Conservation (phyloP, 2,888 invertebrate species). For the Hesperia comma region DNA sequence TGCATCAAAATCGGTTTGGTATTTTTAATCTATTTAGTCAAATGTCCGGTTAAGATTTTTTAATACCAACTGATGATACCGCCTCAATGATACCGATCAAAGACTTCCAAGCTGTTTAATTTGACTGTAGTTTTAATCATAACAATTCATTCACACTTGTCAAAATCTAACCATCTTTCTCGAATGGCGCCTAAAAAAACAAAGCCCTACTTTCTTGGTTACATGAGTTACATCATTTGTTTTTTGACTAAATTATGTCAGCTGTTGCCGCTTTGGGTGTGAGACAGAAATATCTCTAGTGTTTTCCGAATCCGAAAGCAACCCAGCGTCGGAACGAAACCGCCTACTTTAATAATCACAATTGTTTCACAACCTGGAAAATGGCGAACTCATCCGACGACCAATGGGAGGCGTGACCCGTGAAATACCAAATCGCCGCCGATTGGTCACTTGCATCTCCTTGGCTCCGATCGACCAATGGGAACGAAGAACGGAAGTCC, state of each 20-base stretch:
- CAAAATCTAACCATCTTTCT: constrained; percentile 13
- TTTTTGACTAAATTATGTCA: constrained; percentile 66
- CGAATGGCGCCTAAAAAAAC: constrained; percentile 30
- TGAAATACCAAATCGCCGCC: constrained; percentile 46
- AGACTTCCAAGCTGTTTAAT: background rate
- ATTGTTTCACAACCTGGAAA: constrained; percentile 78
- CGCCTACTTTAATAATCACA: constrained; percentile 76
- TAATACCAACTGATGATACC: too few relatives aligned
- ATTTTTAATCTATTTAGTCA: too few relatives aligned
- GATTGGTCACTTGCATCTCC: constrained; percentile 64
- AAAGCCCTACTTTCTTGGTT: constrained; percentile 37
- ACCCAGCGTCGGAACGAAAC: constrained; percentile 37
- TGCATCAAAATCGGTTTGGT: too few relatives aligned
- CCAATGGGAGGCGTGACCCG: constrained; percentile 78
- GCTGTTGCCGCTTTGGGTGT: constrained; percentile 60
- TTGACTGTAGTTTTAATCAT: background rate
- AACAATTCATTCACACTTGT: constrained; percentile 26
- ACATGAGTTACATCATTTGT: constrained; percentile 49
- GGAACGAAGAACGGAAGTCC: constrained; percentile 59
- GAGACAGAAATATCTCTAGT: constrained; percentile 62
- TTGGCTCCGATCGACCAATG: constrained; percentile 66
- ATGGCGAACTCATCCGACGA: constrained; percentile 70
- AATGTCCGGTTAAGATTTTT: too few relatives aligned
- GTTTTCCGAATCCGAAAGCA: constrained; percentile 54
- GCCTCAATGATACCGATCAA: background rate